Evolutionary conservation across 2,113 vertebrate genomes (phyloP), one percentile per base, ranked within the genome.

Genomic region (Patagioenas fasciata): DNA sequence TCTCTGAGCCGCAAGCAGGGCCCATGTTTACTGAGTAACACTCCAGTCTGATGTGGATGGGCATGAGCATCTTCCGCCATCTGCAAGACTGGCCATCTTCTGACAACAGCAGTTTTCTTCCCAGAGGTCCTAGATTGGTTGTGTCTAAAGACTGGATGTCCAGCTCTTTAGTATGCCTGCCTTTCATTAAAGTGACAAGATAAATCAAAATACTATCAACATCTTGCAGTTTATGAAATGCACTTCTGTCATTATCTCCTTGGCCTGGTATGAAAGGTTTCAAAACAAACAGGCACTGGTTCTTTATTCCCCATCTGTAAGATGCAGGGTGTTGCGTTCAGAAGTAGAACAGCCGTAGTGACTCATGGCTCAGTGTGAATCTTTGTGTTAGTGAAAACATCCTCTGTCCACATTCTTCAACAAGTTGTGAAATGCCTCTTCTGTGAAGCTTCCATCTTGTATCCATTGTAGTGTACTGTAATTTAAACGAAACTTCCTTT

Each of bases 181-280:
- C 34, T 47, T 89, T 61, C 17, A 14, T 3, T 38, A 47, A 23
- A 38, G 48, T 69, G 40, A 80, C 8, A 34, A 67, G 29, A 29
- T 21, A 28, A 15, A 62, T 42, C 13, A n/a, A 18, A 51, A 51
- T 7, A 24, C 26, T 44, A 0, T n/a, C 38, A 36, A 1, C 0
- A 0, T 65, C 40, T 34, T 81, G 20, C 23, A 32, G 56, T 81
- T 66, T 60, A 1, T 81, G 69, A 56, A 74, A 48, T 0, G 0
- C 14, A 31, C 2, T 0, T 56, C 12, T 21, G 16, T 56, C 25
- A 0, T 54, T 62, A n/a, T 47, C 40, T 65, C 38, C 38, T 73
- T 79, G 38, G 53, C 61, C 29, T 74, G 15, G 8, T 28, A 32
- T 4, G 36, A 66, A 73, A 34, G 20, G 17, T 82, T 89, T 80